These are phyloP conservation scores for Cremastobaeus sp. DNA, from an alignment of 2,888 invertebrate genomes.

Conservation along the genomic window DNA sequence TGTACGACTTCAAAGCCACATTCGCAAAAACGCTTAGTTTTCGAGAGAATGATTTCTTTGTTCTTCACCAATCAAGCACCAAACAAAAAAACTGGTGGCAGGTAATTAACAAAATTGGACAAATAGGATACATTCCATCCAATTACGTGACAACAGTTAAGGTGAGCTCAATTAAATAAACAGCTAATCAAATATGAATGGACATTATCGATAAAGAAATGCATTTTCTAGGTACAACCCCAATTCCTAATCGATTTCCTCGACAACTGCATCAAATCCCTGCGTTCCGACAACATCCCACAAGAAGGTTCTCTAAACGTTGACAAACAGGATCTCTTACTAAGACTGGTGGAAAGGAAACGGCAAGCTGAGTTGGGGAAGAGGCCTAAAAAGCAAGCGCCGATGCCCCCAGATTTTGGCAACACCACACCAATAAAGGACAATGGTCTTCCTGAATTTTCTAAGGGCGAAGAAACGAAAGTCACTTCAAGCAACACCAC, in stretches of 20 bases:
- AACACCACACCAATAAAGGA: conserved; percentile 70
- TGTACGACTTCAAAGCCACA: conserved; percentile 91
- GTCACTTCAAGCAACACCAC: conserved; percentile 65
- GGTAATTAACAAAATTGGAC: conserved; percentile 89
- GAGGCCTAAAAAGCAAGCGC: conserved; percentile 75
- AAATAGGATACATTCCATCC: conserved; percentile 91
- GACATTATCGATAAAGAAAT: neutral
- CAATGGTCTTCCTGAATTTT: conserved; percentile 55
- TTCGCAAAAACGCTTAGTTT: conserved; percentile 91
- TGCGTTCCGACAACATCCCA: conserved; percentile 72
- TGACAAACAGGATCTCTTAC: conserved; percentile 83
- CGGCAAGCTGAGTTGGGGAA: conserved; percentile 80
- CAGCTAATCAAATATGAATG: neutral
- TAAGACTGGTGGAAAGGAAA: conserved; percentile 83
- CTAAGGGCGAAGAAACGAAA: conserved; percentile 63
- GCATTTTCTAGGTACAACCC: conserved; percentile 82
- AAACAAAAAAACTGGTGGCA: conserved; percentile 94
- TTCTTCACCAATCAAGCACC: conserved; percentile 87
- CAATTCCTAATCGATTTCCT: conserved; percentile 86
- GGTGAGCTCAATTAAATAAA: conserved; percentile 82
- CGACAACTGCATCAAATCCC: conserved; percentile 83
- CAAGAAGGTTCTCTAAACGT: conserved; percentile 78
- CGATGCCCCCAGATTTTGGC: conserved; percentile 75
- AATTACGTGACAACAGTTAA: conserved; percentile 90
- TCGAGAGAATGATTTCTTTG: conserved; percentile 88